phyloP scores from a whole-genome alignment of 2,888 invertebrate genomes.

The Biston betularia region DNA sequence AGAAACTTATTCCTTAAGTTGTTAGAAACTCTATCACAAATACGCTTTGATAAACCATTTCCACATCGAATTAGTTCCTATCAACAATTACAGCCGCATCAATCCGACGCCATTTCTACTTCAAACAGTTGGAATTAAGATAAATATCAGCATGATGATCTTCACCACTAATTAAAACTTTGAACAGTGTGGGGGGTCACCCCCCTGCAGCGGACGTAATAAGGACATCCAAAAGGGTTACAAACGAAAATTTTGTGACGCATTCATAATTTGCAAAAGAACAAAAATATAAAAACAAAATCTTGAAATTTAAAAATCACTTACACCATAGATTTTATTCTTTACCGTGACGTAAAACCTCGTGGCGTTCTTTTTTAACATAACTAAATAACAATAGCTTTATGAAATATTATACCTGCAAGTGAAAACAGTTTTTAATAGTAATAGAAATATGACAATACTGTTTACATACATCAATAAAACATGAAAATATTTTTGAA shows the following conservation, averaged over 20 bases:
- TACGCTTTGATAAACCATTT: constrained; percentile 14
- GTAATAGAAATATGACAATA: no score
- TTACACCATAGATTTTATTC: no score
- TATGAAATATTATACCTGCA: no score
- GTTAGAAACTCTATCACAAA: constrained; percentile 9
- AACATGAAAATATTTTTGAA: no score
- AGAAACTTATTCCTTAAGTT: not conserved
- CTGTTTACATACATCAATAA: no score
- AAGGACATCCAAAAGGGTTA: not conserved
- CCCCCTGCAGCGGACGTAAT: constrained; percentile 42
- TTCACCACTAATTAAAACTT: constrained; percentile 71
- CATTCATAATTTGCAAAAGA: no score
- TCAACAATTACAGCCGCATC: constrained; percentile 33
- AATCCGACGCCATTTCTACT: constrained; percentile 35
- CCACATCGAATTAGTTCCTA: constrained; percentile 24
- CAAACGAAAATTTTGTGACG: not conserved
- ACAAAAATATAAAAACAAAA: no score
- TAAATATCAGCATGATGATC: constrained; percentile 61
- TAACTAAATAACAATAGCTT: no score
- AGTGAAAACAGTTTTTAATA: no score
- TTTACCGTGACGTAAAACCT: no score
- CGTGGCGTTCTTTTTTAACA: no score
- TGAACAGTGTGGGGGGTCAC: constrained; percentile 56
- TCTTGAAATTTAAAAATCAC: no score
- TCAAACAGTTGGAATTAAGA: constrained; percentile 45